Base-by-base conservation (phyloP, 2,888 invertebrate genomes). In the Schizaphis graminum region DNA sequence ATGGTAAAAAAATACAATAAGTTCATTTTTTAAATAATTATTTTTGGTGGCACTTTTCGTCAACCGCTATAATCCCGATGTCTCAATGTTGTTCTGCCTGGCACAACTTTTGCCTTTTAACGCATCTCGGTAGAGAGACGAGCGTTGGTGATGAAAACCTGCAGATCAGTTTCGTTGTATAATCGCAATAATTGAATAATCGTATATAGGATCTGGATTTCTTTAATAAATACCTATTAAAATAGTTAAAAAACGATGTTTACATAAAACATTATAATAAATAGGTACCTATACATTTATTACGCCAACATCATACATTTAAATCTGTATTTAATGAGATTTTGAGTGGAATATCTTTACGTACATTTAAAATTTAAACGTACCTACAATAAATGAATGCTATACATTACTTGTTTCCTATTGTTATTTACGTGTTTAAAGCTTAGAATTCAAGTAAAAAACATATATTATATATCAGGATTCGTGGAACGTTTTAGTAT, bases 51-150 rank as follows among this genome's bases (percentile, higher is more conserved):
- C 13, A n/a, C 16, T 67, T 5, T 0, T n/a, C n/a, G 13, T 67
- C n/a, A 16, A 13, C 10, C 4, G 1, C 5, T 0, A 4, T 5
- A 7, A n/a, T 35, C 5, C 5, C 16, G 4, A n/a, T n/a, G 67
- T n/a, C 16, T 67, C 5, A 67, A 8, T 16, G 16, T 1, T 67
- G 67, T 5, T 35, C n/a, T 16, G n/a, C 1, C 35, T 35, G 16
- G 67, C 35, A 21, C 16, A n/a, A 67, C 5, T 67, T 16, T 67
- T 67, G n/a, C 16, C 49, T 49, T 49, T 49, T 1, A 16, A 7
- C 16, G 5, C 2, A 57, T 21, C n/a, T 16, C 67, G 11, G 16
- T n/a, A 67, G n/a, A 13, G 13, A 77, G 0, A 67, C 5, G n/a
- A 67, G 28, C 11, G 61, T 61, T 3, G 10, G 28, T 28, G 57